Percentiles rank a stretch among this genome's conserved stretches.
Conservation (phyloP, 2,797 vertebrate species). For the Enteromius treurensis region DNA sequence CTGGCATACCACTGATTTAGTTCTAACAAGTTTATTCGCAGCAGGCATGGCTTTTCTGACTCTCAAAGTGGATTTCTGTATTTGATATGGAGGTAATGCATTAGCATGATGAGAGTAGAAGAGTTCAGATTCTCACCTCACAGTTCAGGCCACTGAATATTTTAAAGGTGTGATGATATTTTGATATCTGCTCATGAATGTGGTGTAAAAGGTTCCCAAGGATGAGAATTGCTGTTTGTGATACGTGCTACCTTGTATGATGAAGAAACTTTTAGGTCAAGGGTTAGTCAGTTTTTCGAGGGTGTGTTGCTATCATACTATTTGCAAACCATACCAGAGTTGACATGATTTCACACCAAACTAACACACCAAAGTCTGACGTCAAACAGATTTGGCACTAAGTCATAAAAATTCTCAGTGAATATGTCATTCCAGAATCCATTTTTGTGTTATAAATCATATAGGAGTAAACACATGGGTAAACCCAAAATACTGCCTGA, state of each 20-base stretch:
- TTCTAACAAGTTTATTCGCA: slow-evolving; percentile 36
- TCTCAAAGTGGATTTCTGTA: slow-evolving; percentile 4
- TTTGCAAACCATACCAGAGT: not conserved
- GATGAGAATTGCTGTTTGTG: not conserved
- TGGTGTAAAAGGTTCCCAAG: slow-evolving; percentile 5
- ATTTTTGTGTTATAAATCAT: slow-evolving; percentile 42
- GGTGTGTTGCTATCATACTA: not conserved
- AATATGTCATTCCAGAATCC: slow-evolving; percentile 16
- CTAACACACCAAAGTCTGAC: not conserved
- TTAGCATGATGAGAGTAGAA: slow-evolving; percentile 41
- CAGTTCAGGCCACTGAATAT: slow-evolving; percentile 31
- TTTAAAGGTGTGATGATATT: slow-evolving; percentile 43
- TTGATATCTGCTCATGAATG: slow-evolving; percentile 30
- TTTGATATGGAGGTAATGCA: slow-evolving; percentile 39
- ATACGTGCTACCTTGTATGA: not conserved
- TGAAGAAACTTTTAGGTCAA: slow-evolving; percentile 1
- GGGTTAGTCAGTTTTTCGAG: not conserved
- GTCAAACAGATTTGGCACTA: not conserved
- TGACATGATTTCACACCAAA: slow-evolving; percentile 11
- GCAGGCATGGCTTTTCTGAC: not conserved
- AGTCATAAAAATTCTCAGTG: slow-evolving; percentile 42
- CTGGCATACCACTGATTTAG: not conserved
- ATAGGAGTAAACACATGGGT: slow-evolving; percentile 41
- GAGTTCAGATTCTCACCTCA: slow-evolving; percentile 25
- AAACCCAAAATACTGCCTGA: slow-evolving; percentile 52